Evolutionary conservation across 2,113 vertebrate species (phyloP), one percentile per base, ranked within the genome.

Genomic region (Gasterosteus aculeatus): DNA sequence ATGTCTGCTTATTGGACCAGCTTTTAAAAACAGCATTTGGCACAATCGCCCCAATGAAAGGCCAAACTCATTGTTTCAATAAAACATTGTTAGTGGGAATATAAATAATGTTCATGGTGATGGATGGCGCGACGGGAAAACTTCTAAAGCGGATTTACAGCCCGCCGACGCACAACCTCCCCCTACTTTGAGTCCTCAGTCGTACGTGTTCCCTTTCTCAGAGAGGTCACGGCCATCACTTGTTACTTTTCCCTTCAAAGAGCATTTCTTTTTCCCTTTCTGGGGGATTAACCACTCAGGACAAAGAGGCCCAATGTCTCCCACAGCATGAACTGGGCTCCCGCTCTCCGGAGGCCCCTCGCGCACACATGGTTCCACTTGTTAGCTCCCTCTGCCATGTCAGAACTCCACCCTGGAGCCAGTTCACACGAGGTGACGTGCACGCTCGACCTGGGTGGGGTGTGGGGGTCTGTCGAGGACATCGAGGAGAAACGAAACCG

Each of bases 311-410:
- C 67, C 74, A 79, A 72, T 7, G 61, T 69, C 67, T 64, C 80
- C 74, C 82, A 60, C 47, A 68, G 69, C 56, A 57, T 35, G 67
- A 62, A 68, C 26, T 7, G 41, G 18, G 44, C 51, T 16, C 63
- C 71, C 22, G 70, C 22, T 26, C 22, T 26, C 22, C 22, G 22
- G 22, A 26, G 22, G 22, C 22, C 22, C 22, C 22, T 26, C 22
- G 22, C 22, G 22, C 22, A 88, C 90, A 92, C 85, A 86, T 86
- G 88, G 78, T 90, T 83, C 31, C 16, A 83, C 70, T 92, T 93
- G 90, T 65, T 73, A 65, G 66, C 63, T 77, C 82, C 29, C 41
- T 61, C 39, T 44, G 49, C 35, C 0, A 35, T 47, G 54, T 74
- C 63, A 67, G 90, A 69, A 87, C 89, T 93, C 86, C 83, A 66